Base-by-base conservation (phyloP, 2,797 vertebrate genomes). In the Poecilia wingei region DNA sequence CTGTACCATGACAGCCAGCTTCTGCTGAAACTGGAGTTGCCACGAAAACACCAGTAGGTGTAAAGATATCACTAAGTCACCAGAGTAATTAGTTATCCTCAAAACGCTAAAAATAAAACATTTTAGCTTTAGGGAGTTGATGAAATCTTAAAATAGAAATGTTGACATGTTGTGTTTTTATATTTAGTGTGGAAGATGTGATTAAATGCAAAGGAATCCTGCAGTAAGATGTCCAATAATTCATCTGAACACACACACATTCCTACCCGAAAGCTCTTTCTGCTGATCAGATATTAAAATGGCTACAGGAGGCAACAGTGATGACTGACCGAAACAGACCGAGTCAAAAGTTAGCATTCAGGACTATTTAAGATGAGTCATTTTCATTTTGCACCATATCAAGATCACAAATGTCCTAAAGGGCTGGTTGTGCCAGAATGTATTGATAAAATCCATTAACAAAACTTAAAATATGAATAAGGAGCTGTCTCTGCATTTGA, bases 191-290 rank as follows among this genome's bases (percentile, higher is more conserved):
- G 75, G 55, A 75, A 55, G 79, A 64, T 72, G 72, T 69, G 69
- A 88, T 82, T 86, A 78, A 86, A 75, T 36, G 36, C 53, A 73
- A 79, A 69, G 77, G 81, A 77, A 59, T 31, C n/a, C 16, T 36
- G 70, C 55, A 43, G 68, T 79, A 64, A 39, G 61, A 81, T 73
- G 55, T 59, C 59, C 49, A 73, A 84, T 80, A 77, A 76, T 57
- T 83, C 71, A 70, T 77, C 59, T 73, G 64, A 75, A 79, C 51
- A 53, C 22, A 53, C 51, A 55, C 51, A 55, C 51, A 8, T 33
- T 33, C 28, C 57, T 33, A 31, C 13, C 28, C 4, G n/a, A 57
- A 9, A n/a, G 55, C 25, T n/a, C 13, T 71, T 68, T 66, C 72
- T 83, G 51, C 51, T n/a, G 61, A 46, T 46, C 53, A 33, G 39